Conservation (phyloP, 1,140 invertebrate genomes). For the Drosophila lacteicornis region DNA sequence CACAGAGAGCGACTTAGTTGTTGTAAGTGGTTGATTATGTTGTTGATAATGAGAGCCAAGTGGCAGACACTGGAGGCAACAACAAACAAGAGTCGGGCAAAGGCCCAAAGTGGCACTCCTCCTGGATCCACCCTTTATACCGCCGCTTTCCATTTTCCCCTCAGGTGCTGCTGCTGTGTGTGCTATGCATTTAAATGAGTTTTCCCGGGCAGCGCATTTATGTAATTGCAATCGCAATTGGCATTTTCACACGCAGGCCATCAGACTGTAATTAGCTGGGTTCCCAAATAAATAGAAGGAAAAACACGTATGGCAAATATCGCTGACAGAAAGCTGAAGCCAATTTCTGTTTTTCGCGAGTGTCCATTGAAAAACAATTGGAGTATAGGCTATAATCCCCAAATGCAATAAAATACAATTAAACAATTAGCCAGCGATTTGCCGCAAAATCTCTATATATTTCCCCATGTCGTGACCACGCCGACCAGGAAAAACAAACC, state of each 20-base stretch:
- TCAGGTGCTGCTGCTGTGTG: slow-evolving; percentile 7
- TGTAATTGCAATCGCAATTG: slow-evolving; percentile 52
- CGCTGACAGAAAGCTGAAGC: neutral
- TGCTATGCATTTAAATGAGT: slow-evolving; percentile 72
- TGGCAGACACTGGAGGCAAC: slow-evolving; percentile 36
- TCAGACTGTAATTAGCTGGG: slow-evolving; percentile 53
- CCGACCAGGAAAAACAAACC: slow-evolving; percentile 2
- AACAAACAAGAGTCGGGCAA: slow-evolving; percentile 32
- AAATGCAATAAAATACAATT: slow-evolving; percentile 63
- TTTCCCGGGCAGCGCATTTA: slow-evolving; percentile 53
- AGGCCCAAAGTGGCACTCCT: slow-evolving; percentile 23
- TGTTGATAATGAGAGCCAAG: slow-evolving; percentile 72
- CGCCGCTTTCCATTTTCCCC: slow-evolving; percentile 6
- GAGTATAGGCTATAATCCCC: slow-evolving; percentile 18
- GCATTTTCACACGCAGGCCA: slow-evolving; percentile 42
- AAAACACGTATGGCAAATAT: slow-evolving; percentile 22
- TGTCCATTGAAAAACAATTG: slow-evolving; percentile 35
- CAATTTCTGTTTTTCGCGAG: slow-evolving; percentile 7
- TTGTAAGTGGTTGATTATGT: slow-evolving; percentile 73
- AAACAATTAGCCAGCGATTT: slow-evolving; percentile 59
- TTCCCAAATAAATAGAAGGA: neutral
- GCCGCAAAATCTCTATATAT: slow-evolving; percentile 22
- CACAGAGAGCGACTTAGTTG: slow-evolving; percentile 24
- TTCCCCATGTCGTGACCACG: slow-evolving; percentile 9
- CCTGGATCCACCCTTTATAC: neutral